Evolutionary conservation across 2,797 vertebrate species (phyloP).

Genomic region (Carapus acus): DNA sequence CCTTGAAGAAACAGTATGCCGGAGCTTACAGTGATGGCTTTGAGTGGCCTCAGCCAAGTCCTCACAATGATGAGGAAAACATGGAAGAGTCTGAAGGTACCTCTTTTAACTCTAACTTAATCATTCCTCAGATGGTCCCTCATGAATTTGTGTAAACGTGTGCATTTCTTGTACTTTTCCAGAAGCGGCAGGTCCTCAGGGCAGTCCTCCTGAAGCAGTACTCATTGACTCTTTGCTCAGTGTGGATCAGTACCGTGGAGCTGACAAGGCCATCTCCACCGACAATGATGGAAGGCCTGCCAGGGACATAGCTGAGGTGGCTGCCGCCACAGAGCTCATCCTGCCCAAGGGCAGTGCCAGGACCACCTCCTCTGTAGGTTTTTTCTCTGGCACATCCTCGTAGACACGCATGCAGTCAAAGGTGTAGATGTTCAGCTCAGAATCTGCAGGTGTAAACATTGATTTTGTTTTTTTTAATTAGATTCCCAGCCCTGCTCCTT

Average conservation of each 20-base stretch:
- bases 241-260: conserved; percentile 79
- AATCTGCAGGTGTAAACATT: too few relatives aligned
- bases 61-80: conserved; percentile 79
- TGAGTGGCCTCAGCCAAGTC: conserved; percentile 82
- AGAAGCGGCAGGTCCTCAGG: conserved; percentile 69
- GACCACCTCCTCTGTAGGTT: conserved; percentile 70
- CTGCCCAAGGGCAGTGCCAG: conserved; percentile 86
- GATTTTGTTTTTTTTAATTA: conserved; percentile 35
- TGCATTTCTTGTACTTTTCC: conserved; percentile 25
- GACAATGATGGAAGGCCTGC: conserved; percentile 69
- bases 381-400: not conserved
- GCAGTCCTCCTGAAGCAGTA: conserved; percentile 75
- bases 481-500: conserved; percentile 65
- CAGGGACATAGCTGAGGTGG: conserved; percentile 86
- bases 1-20: conserved; percentile 87
- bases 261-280: conserved; percentile 69
- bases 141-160: not conserved
- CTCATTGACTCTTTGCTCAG: conserved; percentile 86
- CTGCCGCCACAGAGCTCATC: conserved; percentile 83
- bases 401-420: not conserved
- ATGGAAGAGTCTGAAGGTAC: conserved; percentile 67
- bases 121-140: not conserved
- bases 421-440: too few relatives aligned
- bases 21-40: conserved; percentile 87
- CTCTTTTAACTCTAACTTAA: conserved; percentile 1